Conservation (phyloP, 2,797 vertebrate species). For the Malurus leucopterus region DNA sequence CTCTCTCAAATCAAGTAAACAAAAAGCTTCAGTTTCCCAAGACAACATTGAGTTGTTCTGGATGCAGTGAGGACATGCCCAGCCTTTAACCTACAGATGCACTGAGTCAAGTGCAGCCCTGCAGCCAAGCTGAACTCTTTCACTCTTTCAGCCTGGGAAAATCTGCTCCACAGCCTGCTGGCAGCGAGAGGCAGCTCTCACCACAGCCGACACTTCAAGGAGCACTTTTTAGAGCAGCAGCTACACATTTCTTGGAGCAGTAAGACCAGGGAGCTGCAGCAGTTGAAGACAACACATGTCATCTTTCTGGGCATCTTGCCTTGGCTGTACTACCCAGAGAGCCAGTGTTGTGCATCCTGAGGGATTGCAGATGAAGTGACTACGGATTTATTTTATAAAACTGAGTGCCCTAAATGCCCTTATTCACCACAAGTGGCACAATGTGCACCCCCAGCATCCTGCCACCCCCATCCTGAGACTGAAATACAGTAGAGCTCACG, state of each 20-base stretch:
- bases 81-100: background rate
- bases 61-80: background rate
- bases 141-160: background rate
- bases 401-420: slow-evolving; percentile 5
- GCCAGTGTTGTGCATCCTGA: background rate
- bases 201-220: background rate
- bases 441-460: background rate
- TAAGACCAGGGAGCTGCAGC: background rate
- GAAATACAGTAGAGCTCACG: background rate
- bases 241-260: background rate
- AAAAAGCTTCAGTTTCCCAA: slow-evolving; percentile 21
- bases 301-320: slow-evolving; percentile 24
- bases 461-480: background rate
- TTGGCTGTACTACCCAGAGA: background rate
- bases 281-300: slow-evolving; percentile 13
- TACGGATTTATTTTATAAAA: background rate
- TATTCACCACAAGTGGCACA: slow-evolving; percentile 33
- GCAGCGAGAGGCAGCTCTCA: background rate
- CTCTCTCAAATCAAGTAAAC: background rate
- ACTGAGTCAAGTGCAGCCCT: background rate
- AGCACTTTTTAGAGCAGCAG: background rate
- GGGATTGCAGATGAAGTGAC: background rate
- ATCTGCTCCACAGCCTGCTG: background rate
- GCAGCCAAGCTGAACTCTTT: background rate
- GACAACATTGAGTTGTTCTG: background rate